These are phyloP conservation scores for Actias luna DNA, from an alignment of 2,888 invertebrate species.

Conservation along the genomic window DNA sequence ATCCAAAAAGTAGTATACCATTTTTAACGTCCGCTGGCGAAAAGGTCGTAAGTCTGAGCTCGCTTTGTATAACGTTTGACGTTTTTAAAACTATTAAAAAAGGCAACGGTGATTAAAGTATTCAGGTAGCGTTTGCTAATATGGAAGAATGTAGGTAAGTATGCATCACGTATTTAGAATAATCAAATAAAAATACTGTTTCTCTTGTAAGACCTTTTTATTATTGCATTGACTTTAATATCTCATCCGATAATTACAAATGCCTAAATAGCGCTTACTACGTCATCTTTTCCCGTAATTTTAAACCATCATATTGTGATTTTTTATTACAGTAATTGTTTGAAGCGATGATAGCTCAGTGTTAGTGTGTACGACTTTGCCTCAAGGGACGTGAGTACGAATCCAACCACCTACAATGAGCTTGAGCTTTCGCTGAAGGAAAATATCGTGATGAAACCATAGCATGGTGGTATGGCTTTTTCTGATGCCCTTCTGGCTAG, in stretches of 20 bases:
- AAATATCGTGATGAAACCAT: no score
- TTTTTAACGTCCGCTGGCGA: slow-evolving; percentile 31
- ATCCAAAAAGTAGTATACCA: slow-evolving; percentile 38
- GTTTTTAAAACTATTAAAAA: not conserved
- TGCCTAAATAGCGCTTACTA: no score
- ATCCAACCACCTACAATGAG: no score
- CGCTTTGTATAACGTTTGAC: slow-evolving; percentile 14
- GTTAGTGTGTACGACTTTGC: no score
- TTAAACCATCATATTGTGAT: no score
- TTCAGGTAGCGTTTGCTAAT: slow-evolving; percentile 9
- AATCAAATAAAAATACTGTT: slow-evolving; percentile 1
- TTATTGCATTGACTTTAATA: not conserved
- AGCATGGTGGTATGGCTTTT: no score
- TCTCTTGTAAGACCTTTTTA: not conserved
- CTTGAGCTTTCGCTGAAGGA: no score
- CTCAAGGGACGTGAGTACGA: no score
- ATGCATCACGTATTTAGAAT: slow-evolving; percentile 8
- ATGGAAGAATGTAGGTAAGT: slow-evolving; percentile 13
- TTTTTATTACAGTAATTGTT: no score
- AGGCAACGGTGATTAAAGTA: not conserved
- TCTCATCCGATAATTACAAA: not conserved
- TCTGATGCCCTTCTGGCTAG: no score
- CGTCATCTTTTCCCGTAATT: no score
- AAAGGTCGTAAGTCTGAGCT: slow-evolving; percentile 39
- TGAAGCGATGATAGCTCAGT: no score